Evolutionary conservation across 2,797 vertebrate species (phyloP), one percentile per base, ranked within the genome.

Genomic region (Alcedo atthis): DNA sequence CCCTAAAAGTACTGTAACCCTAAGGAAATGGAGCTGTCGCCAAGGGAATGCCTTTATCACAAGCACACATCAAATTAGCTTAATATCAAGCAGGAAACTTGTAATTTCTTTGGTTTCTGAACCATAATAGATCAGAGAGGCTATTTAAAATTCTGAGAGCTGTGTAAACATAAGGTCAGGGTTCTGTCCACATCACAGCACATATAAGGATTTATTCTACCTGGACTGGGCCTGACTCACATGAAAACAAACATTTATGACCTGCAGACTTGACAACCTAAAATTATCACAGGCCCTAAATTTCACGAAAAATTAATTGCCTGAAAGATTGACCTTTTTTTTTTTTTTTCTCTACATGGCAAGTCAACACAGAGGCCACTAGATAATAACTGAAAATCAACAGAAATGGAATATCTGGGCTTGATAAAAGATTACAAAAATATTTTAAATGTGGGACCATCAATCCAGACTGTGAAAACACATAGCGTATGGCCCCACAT

Each of bases 1-100:
- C 76, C 92, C 93, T 57, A 28, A 86, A 93, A 95, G 83, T 81
- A 69, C 82, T 49, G 76, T 59, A 74, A 89, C 76, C 59, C 87
- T 95, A 80, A 86, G 2, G 21, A 92, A 92, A 95, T 0, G 1
- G 37, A 90, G 49, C 57, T 4, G 43, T 37, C 6, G 3, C 53
- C 37, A 76, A 87, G 51, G 62, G 74, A 86, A 91, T 58, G 76
- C 78, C 61, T 92, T 88, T 82, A 89, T 71, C 85, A 19, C 49
- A 77, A 68, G 51, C 59, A 71, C 71, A 89, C 48, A 91, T 77
- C 83, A 70, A 88, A 80, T 88, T 17, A 80, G 68, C 62, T 61
- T 77, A 68, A 51, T 85, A 90, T 80, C 62, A 90, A 90, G 32
- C 33, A 88, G 83, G 46, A 92, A 86, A 85, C 12, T 42, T 62